phyloP scores from a whole-genome alignment of 2,797 vertebrate species.

The Corythornis leucogaster region DNA sequence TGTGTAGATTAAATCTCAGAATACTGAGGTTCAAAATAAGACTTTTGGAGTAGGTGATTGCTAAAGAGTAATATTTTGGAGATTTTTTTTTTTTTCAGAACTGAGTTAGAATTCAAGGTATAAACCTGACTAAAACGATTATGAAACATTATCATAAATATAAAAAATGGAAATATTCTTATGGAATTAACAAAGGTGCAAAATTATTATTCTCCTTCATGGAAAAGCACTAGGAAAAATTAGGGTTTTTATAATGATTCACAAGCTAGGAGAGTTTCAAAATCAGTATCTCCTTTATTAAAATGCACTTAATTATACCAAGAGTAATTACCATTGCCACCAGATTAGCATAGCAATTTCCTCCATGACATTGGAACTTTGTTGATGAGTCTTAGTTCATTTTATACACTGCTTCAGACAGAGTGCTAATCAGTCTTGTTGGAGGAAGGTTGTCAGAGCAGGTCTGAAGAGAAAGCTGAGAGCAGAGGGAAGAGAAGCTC shows the following conservation, averaged over 20 bases:
- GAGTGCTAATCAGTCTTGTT: constrained; percentile 22
- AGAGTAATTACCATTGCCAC: constrained; percentile 40
- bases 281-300: constrained; percentile 32
- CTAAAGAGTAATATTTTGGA: not conserved
- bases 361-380: constrained; percentile 37
- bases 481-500: not conserved
- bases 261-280: constrained; percentile 2
- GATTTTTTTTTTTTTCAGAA: not conserved
- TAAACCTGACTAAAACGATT: not conserved
- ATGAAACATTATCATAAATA: not conserved
- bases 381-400: constrained; percentile 16
- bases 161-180: not conserved
- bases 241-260: not conserved
- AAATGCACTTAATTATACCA: constrained; percentile 54
- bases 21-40: not conserved
- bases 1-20: not conserved
- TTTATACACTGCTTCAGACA: constrained; percentile 7
- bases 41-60: not conserved
- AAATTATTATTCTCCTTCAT: not conserved
- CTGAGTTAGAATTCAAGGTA: not conserved
- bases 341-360: constrained; percentile 52
- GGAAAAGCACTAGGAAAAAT: not conserved
- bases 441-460: constrained; percentile 15
- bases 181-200: not conserved
- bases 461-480: not conserved